These are phyloP conservation scores for Elysia chlorotica DNA, from an alignment of 1,140 invertebrate species.

Conservation along the genomic window DNA sequence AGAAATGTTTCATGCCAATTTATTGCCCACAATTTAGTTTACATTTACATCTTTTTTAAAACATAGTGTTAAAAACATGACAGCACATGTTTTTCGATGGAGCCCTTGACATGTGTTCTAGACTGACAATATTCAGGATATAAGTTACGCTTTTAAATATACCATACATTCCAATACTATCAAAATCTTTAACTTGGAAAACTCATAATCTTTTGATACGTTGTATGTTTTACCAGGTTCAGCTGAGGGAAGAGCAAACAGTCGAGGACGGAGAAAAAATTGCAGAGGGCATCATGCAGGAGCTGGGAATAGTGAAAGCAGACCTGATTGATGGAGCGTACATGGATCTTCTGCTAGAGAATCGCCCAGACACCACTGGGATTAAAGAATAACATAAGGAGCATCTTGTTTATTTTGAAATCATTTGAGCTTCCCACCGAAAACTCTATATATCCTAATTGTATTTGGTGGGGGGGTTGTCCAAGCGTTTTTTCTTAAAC, in stretches of 20 bases:
- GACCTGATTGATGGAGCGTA: slow-evolving; percentile 79
- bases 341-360: slow-evolving; percentile 71
- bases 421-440: too few species aligned
- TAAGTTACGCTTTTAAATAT: neutral
- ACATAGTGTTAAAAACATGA: neutral
- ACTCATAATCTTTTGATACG: slow-evolving; percentile 1
- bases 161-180: neutral
- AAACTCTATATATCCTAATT: too few species aligned
- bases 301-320: slow-evolving; percentile 69
- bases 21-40: too few species aligned
- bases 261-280: slow-evolving; percentile 74
- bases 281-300: slow-evolving; percentile 71
- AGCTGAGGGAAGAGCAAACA: slow-evolving; percentile 71
- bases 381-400: too few species aligned
- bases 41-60: neutral
- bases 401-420: too few species aligned
- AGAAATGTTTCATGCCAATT: too few species aligned
- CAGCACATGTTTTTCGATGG: too few species aligned
- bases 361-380: too few species aligned
- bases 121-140: neutral
- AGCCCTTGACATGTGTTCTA: neutral
- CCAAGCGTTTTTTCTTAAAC: too few species aligned
- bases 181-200: neutral
- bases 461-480: too few species aligned
- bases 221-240: slow-evolving; percentile 66